Evolutionary conservation across 2,797 vertebrate genomes (phyloP), one percentile per base, ranked within the genome.

Genomic region (Myotis daubentonii): DNA sequence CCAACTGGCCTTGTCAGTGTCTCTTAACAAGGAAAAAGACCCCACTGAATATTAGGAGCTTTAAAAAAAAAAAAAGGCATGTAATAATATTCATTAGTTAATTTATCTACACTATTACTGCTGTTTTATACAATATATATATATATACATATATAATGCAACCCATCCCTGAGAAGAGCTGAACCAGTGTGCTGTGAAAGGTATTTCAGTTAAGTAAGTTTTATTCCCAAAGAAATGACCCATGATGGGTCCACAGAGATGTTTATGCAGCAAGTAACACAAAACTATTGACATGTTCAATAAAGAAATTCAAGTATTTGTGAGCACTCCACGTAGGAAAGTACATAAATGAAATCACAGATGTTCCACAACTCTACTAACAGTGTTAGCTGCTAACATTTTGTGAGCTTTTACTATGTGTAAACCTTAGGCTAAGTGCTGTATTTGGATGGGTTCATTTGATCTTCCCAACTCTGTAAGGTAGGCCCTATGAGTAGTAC

Each of bases 21-120:
- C 97, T 98, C 96, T 96, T 96, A 96, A 96, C 92, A 96, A 95
- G 97, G 72, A 94, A 96, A 96, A 91, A 74, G 84, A 53, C 82
- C 96, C 93, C 96, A 94, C 51, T 87, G 95, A 97, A 94, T 87
- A 92, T 17, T 68, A 97, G 96, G 91, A 97, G 96, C 94, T 95
- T 87, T 81, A 84, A 49, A 92, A 83, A 55, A 30, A 36, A 76
- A 47, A 25, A 6, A 92, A 85, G 1, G 55, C 19, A 86, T 55
- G 87, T 84, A 89, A 95, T 92, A 94, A 83, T 97, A 97, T 96
- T 95, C 68, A 93, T 94, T 87, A 93, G 87, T 82, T 95, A 94
- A 96, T 53, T 93, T 94, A 93, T 57, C 92, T 65, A 89, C 41
- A 92, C 83, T 57, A 91, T 9, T 89, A 53, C 92, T 94, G 57